Percentiles rank a stretch among this genome's conserved stretches.
These are phyloP conservation scores for Stigmatopora argus DNA, from an alignment of 2,113 vertebrate genomes.

Conservation along the genomic window DNA sequence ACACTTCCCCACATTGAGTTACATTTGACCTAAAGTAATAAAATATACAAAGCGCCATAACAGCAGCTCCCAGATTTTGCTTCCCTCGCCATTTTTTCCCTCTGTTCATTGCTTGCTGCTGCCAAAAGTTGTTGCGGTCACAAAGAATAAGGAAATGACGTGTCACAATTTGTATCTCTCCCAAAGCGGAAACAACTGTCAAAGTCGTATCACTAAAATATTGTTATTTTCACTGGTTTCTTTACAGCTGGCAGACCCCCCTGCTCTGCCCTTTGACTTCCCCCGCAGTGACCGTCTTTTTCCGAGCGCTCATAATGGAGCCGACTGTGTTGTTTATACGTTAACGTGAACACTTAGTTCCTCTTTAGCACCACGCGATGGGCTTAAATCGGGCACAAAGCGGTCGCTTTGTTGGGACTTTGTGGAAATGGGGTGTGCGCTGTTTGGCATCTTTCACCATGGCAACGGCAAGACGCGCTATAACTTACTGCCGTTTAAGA, in stretches of 20 bases:
- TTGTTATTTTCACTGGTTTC: constrained; percentile 87
- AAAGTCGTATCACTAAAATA: constrained; percentile 79
- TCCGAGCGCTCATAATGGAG: constrained; percentile 86
- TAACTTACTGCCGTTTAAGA: constrained; percentile 33
- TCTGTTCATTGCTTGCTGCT: too few species aligned
- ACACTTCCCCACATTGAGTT: too few species aligned
- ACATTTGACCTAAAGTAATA: too few species aligned
- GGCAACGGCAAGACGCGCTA: constrained; percentile 23
- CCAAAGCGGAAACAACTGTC: constrained; percentile 53
- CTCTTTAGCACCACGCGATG: constrained; percentile 50
- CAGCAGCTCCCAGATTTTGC: too few species aligned
- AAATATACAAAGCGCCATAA: too few species aligned
- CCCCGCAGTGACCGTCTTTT: constrained; percentile 79
- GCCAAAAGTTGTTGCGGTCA: too few species aligned
- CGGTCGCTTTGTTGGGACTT: constrained; percentile 58
- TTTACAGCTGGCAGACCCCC: constrained; percentile 85
- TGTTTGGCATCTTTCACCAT: constrained; percentile 33
- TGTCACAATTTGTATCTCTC: background rate
- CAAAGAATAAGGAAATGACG: background rate
- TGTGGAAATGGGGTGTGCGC: constrained; percentile 29
- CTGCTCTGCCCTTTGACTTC: constrained; percentile 80
- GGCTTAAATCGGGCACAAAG: constrained; percentile 70
- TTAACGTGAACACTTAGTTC: constrained; percentile 73
- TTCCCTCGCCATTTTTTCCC: too few species aligned
- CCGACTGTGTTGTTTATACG: constrained; percentile 88